These are phyloP conservation scores for Cichlasoma orientale DNA, from an alignment of 2,797 vertebrate species.

Conservation along the genomic window DNA sequence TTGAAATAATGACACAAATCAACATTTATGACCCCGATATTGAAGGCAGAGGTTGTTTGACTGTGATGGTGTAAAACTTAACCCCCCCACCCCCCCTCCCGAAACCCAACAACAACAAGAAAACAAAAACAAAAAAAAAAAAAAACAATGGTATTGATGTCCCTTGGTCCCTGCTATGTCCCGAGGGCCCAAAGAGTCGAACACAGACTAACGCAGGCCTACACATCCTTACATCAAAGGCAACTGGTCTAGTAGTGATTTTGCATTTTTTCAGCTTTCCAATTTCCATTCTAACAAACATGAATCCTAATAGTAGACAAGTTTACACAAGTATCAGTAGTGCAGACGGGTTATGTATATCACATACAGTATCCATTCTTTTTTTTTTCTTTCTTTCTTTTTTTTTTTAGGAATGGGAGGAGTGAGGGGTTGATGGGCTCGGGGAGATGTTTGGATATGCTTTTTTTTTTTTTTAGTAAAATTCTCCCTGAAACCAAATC, in stretches of 20 bases:
- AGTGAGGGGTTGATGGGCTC: conserved; percentile 1
- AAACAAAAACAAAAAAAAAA: neutral
- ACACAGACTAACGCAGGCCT: conserved; percentile 47
- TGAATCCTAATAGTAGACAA: conserved; percentile 69
- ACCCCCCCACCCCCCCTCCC: too few species aligned
- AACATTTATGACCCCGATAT: conserved; percentile 23
- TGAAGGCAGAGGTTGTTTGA: conserved; percentile 59
- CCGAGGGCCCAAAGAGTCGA: conserved; percentile 28
- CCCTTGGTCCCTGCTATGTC: conserved; percentile 16
- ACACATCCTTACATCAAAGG: conserved; percentile 71
- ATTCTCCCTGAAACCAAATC: conserved; percentile 78
- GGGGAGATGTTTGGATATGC: conserved; percentile 60
- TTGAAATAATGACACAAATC: conserved; percentile 16
- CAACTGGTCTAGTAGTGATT: conserved; percentile 66
- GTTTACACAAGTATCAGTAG: conserved; percentile 75
- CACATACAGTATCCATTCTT: conserved; percentile 63
- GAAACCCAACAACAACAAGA: too few species aligned
- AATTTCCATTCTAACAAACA: conserved; percentile 67
- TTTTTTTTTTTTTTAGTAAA: conserved; percentile 59
- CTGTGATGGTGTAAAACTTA: neutral
- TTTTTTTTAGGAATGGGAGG: conserved; percentile 45
- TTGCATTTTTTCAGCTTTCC: conserved; percentile 54
- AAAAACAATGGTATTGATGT: neutral
- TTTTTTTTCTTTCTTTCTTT: conserved; percentile 1
- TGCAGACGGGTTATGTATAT: conserved; percentile 73